Evolutionary conservation across 2,113 vertebrate species (phyloP), one percentile per base, ranked within the genome.

Genomic region (Piaya cayana): DNA sequence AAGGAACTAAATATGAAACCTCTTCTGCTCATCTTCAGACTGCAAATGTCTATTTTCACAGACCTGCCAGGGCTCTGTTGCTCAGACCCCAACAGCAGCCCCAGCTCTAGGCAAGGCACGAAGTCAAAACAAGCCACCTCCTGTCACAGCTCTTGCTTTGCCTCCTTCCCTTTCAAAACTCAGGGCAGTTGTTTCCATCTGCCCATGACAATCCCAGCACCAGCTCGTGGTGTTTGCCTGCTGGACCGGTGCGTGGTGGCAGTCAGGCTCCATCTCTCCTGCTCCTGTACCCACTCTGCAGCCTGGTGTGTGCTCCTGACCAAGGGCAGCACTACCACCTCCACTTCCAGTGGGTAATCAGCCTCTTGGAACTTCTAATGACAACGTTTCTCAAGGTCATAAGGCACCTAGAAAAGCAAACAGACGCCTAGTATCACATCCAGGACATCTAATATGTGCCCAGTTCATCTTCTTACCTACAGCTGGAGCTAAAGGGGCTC

Each of bases 291-390:
- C n/a, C n/a, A 7, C 58, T 47, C 34, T 20, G 22, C 75, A 50
- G 6, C 26, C 56, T 7, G 1, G 13, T 3, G 1, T 2, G 1
- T 20, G 17, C 17, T 43, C 43, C 62, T 63, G n/a, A n/a, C n/a
- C n/a, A n/a, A n/a, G n/a, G n/a, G n/a, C n/a, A n/a, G 43, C 3
- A 60, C 55, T 29, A 14, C 87, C 3, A 0, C 8, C 34, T 21
- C n/a, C 20, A 0, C 11, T 43, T 4, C 45, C 27, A 12, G 22
- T 0, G 26, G 7, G 47, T 45, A 59, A 45, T 58, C 43, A 26
- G 77, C 47, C 85, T 55, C 71, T 52, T 4, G 4, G 25, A 79
- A 68, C 12, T 1, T 5, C 45, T 18, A 5, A 9, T 27, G 36
- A 16, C 23, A 5, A 55, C 47, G 70, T 32, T 20, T 90, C 82